phyloP scores from a whole-genome alignment of 2,113 vertebrate genomes.

The Rhabdomys dilectus region DNA sequence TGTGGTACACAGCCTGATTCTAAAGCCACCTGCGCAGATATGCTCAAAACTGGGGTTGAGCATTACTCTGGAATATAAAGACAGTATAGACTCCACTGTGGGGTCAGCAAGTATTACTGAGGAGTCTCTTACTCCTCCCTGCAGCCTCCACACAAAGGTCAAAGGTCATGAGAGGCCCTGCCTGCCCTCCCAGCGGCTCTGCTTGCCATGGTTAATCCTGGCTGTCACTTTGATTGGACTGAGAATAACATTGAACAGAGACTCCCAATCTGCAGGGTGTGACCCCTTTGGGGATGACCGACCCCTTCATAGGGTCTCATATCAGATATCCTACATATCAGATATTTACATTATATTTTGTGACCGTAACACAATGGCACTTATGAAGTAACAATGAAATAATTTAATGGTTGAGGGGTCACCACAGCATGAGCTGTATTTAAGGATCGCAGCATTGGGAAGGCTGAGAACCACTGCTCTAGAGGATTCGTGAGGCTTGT shows the following conservation, averaged over 20 bases:
- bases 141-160: background rate
- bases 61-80: background rate
- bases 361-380: background rate
- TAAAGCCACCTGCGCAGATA: background rate
- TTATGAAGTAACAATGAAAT: background rate
- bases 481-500: background rate
- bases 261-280: background rate
- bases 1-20: background rate
- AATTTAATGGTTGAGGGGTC: background rate
- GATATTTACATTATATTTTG: background rate
- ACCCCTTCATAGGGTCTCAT: background rate
- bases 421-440: background rate
- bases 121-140: rapidly evolving
- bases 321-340: background rate
- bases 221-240: background rate
- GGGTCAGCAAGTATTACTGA: rapidly evolving
- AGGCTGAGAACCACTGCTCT: background rate
- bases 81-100: rapidly evolving
- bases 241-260: background rate
- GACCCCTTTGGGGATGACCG: background rate
- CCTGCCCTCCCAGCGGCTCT: background rate
- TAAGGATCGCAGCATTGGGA: background rate
- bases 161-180: background rate
- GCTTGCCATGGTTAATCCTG: background rate
- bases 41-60: rapidly evolving